Conservation (phyloP, 2,113 vertebrate genomes). For the Ahaetulla prasina region DNA sequence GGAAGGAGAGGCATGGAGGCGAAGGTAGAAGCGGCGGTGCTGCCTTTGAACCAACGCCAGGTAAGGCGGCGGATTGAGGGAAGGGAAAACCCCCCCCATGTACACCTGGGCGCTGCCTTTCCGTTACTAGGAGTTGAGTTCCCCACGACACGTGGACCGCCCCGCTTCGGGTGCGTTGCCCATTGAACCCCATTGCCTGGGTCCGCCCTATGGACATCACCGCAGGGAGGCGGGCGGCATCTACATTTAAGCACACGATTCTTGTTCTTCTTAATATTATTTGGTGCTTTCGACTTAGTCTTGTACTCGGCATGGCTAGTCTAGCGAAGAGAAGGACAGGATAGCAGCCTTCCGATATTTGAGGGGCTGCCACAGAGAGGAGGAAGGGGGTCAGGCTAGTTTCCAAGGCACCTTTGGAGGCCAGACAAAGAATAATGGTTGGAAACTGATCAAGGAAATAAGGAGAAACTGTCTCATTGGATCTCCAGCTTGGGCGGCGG, state of each 20-base stretch:
- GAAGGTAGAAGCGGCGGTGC: not conserved
- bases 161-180: not conserved
- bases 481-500: too few species aligned
- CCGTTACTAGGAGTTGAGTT: not conserved
- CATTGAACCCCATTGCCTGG: not conserved
- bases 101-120: not conserved
- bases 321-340: too few species aligned
- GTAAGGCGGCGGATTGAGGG: not conserved
- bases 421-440: too few species aligned
- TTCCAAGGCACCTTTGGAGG: too few species aligned
- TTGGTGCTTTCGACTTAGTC: too few species aligned
- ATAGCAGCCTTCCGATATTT: too few species aligned
- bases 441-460: too few species aligned
- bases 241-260: not conserved
- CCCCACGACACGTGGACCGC: not conserved
- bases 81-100: too few species aligned
- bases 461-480: too few species aligned
- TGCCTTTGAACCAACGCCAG: not conserved
- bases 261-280: not conserved
- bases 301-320: too few species aligned
- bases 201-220: not conserved
- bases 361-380: too few species aligned
- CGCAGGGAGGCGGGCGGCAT: not conserved
- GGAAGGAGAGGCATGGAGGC: not conserved
- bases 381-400: too few species aligned